Evolutionary conservation across 1,140 invertebrate species (phyloP).

Genomic region (Megalopta genalis): DNA sequence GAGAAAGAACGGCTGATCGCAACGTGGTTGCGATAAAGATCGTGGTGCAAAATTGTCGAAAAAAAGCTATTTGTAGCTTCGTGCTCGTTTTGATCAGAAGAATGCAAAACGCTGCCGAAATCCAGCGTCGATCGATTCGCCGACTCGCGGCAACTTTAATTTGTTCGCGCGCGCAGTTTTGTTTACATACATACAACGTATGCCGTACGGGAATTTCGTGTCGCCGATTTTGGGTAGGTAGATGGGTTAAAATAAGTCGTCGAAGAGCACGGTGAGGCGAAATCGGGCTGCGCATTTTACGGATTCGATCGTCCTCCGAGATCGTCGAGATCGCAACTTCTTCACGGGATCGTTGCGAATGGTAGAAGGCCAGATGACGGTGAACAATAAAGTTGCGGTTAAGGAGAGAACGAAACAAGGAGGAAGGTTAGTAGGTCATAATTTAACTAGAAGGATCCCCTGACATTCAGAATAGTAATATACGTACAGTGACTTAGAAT

Average conservation of each 20-base stretch:
- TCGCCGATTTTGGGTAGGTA: constrained; percentile 49
- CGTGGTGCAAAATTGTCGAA: too few species aligned
- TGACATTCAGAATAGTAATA: too few species aligned
- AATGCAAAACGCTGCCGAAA: neutral
- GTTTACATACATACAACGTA: constrained; percentile 46
- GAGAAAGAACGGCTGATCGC: too few species aligned
- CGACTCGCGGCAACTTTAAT: constrained; percentile 54
- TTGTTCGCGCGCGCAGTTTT: constrained; percentile 40
- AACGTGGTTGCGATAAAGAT: too few species aligned
- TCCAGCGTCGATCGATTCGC: neutral
- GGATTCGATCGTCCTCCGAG: neutral
- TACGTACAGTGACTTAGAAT: too few species aligned
- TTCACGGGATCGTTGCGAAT: neutral
- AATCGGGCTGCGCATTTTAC: neutral
- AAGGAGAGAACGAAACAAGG: constrained; percentile 29
- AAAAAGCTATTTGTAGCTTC: neutral
- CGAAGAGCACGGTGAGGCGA: neutral
- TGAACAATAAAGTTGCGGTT: constrained; percentile 41
- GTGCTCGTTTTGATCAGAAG: neutral
- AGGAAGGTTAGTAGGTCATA: constrained; percentile 16
- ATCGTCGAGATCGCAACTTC: neutral
- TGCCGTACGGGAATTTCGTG: constrained; percentile 45
- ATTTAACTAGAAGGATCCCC: neutral
- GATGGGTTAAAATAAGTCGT: constrained; percentile 15
- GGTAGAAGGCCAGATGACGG: constrained; percentile 56